A percentile compares a stretch with the other conserved stretches of the same genome.
Evolutionary conservation across 2,113 vertebrate genomes (phyloP).

Genomic region (Empidonax traillii): DNA sequence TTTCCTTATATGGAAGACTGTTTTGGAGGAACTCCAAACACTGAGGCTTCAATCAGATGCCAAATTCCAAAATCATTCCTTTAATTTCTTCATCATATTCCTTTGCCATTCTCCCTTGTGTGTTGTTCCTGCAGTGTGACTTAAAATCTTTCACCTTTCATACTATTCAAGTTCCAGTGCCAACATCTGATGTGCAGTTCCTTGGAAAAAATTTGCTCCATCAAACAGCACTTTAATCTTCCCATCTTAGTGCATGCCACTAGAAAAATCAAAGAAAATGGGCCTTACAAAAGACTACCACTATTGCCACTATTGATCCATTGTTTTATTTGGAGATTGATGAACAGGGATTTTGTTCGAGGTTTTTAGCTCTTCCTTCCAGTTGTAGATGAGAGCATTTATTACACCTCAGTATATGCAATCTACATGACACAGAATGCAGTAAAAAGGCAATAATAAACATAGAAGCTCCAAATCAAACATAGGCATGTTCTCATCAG

Average conservation of each 20-base stretch:
- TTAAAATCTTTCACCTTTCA: background rate
- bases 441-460: background rate
- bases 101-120: background rate
- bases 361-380: background rate
- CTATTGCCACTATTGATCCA: background rate
- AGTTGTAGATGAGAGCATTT: background rate
- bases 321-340: background rate
- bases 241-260: fast-evolving
- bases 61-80: background rate
- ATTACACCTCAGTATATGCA: background rate
- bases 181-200: background rate
- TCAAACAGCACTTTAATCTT: background rate
- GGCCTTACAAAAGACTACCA: background rate
- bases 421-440: background rate
- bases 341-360: background rate
- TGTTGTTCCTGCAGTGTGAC: background rate
- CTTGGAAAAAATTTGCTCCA: background rate
- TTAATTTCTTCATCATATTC: background rate
- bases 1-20: background rate
- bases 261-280: background rate
- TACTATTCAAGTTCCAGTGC: background rate
- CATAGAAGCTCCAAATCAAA: background rate
- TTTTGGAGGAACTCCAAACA: background rate
- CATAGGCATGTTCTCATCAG: too few species aligned
- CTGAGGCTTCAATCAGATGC: background rate